These are phyloP conservation scores for Sphaeridia pumilis DNA, from an alignment of 2,888 invertebrate genomes.

Conservation along the genomic window DNA sequence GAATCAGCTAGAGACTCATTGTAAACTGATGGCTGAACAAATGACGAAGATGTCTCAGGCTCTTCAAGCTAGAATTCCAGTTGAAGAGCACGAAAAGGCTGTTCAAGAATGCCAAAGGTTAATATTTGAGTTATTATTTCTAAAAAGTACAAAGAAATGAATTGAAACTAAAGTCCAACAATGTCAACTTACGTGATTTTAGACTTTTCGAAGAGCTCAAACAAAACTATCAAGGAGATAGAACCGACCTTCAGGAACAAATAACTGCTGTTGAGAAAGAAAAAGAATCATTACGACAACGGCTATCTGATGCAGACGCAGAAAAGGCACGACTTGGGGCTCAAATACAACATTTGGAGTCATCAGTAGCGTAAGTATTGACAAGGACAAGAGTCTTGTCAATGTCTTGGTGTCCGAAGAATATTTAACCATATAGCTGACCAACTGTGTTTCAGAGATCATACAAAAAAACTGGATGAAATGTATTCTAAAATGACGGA, in stretches of 20 bases:
- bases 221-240: conserved; percentile 24
- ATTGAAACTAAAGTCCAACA: neutral
- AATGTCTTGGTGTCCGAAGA: too few relatives aligned
- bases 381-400: neutral
- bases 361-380: conserved; percentile 20
- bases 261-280: conserved; percentile 21
- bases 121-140: neutral
- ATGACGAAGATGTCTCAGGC: conserved; percentile 20
- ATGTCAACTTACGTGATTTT: neutral
- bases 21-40: conserved; percentile 24
- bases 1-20: conserved; percentile 22
- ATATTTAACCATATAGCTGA: neutral
- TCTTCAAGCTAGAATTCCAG: conserved; percentile 24
- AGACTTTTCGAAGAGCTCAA: conserved; percentile 33
- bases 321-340: conserved; percentile 22
- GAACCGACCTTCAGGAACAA: conserved; percentile 21
- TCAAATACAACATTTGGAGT: conserved; percentile 21
- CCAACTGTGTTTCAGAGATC: conserved; percentile 6
- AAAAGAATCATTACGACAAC: conserved; percentile 20
- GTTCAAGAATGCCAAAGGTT: conserved; percentile 30
- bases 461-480: conserved; percentile 10
- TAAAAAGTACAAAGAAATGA: neutral
- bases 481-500: conserved; percentile 16
- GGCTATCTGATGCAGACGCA: conserved; percentile 19
- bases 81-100: conserved; percentile 29